Base-by-base conservation (phyloP, 2,888 invertebrate genomes). In the Amphipoea lucens region DNA sequence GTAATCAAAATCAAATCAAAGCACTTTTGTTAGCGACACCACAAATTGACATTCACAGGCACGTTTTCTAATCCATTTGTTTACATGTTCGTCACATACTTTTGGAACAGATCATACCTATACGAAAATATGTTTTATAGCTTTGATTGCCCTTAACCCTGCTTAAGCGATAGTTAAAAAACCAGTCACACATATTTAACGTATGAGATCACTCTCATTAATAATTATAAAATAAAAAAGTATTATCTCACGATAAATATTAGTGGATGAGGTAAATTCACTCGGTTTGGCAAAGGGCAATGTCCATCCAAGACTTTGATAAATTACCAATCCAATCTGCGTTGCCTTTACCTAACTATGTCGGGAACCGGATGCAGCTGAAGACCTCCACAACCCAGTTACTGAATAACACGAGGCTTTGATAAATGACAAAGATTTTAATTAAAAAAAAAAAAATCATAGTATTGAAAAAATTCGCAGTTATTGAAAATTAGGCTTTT, bases 191-290 rank as follows among this genome's bases (percentile, higher is more conserved):
- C 40, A 78, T 71, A 5, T 23, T 60, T 70, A 1, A 12, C 40
- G 4, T 3, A 69, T 81, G 80, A 81, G 45, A 81, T 81, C 81
- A 81, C 29, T n/a, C 69, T 3, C 23, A 63, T 74, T 11, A 54
- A 68, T 67, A 62, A 23, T 14, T 62, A 48, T 62, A 48, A 68
- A n/a, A 48, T 63, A 63, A 74, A 79, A 36, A 51, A 71, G 4
- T 60, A n/a, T 4, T 65, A 45, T 23, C 36, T 1, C 20, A 57
- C 70, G 7, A 66, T 9, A 23, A 36, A 69, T 71, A 20, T 71
- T 23, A 45, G 7, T 57, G 14, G 67, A 48, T 40, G 45, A 68
- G 29, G 68, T 80, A 68, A 74, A 45, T 1, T 62, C 67, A 17
- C 45, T 6, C 23, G 2, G 7, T 11, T 63, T 36, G 1, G 23